phyloP scores from a whole-genome alignment of 2,888 invertebrate species.

The Drosophila nr. medialis region DNA sequence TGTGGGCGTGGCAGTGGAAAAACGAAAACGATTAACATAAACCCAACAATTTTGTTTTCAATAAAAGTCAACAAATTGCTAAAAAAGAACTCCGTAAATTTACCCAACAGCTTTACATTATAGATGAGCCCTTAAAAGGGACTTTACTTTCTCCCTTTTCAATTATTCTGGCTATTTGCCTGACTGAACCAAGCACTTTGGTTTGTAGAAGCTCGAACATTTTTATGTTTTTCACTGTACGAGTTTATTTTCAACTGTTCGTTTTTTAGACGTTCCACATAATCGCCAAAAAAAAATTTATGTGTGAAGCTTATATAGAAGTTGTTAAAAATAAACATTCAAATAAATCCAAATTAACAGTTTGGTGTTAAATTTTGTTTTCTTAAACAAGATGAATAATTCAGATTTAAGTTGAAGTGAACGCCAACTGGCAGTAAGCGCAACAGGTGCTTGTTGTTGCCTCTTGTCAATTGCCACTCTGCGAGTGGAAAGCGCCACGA shows the following conservation, averaged over 20 bases:
- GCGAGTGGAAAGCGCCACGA: constrained; percentile 18
- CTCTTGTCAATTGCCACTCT: constrained; percentile 13
- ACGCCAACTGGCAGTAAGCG: constrained; percentile 4
- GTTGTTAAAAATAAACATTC: not conserved
- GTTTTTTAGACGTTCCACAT: not conserved
- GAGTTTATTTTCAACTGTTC: not conserved
- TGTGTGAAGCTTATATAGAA: not conserved
- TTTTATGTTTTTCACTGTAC: not conserved
- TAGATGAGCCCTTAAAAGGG: constrained; percentile 17
- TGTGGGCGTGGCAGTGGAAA: constrained; percentile 18
- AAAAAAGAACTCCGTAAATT: constrained; percentile 17
- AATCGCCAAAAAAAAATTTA: not conserved
- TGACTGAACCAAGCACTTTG: not conserved
- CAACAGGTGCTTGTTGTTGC: constrained; percentile 29
- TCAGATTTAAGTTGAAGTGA: not conserved
- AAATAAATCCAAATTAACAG: too few species aligned
- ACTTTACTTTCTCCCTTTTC: not conserved
- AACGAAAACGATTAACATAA: constrained; percentile 24
- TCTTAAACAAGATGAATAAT: not conserved
- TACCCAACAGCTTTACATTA: constrained; percentile 37
- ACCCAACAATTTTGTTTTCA: not conserved
- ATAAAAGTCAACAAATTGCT: constrained; percentile 20
- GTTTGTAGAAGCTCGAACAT: not conserved
- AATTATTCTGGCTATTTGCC: not conserved
- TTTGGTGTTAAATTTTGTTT: not conserved